Base-by-base conservation (phyloP, 2,888 invertebrate genomes). In the Philhelius pedissequus region DNA sequence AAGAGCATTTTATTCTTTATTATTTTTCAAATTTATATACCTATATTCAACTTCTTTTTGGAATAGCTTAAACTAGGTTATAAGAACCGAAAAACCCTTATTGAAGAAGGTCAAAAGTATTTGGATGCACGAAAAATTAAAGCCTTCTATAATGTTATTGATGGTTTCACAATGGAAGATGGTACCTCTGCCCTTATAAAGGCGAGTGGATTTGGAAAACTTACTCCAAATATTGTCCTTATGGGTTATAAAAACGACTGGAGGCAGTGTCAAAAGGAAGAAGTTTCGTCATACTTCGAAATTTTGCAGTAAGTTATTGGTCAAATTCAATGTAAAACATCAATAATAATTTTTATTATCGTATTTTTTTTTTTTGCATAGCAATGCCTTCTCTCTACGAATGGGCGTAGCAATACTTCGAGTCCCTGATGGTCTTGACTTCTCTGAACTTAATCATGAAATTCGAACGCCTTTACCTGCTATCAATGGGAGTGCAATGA, bases 191-290 rank as follows among this genome's bases (percentile, higher is more conserved):
- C 97, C 6, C 92, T 98, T 50, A 94, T 98, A 91, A 97, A 98
- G 92, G 94, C 96, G 1, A 93, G 95, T 0, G 99, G 99, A 2
- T 95, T 99, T 64, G 99, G 99, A 7, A 96, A 97, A 90, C 93
- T 99, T 82, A 93, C 95, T 56, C 99, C 99, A 13, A 99, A 99
- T 90, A 97, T 98, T 76, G 92, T 99, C 56, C 93, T 99, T 88
- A 95, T 99, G 94, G 99, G 99, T 3, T 99, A 96, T 92, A 99
- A 99, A 91, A 94, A 94, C 9, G 95, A 98, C 90, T 99, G 99
- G 99, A 92, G 93, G 69, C 94, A 93, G 0, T 96, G 97, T 78
- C 94, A 94, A 27, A 93, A 94, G 0, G 93, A 94, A 13, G 96
- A 97, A 86, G 93, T 98, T 7, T 93, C 95, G n/a, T 95, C 96